Percentiles rank a stretch among this genome's conserved stretches.
Evolutionary conservation across 2,888 invertebrate species (phyloP).

Genomic region (Lochmaea capreae): DNA sequence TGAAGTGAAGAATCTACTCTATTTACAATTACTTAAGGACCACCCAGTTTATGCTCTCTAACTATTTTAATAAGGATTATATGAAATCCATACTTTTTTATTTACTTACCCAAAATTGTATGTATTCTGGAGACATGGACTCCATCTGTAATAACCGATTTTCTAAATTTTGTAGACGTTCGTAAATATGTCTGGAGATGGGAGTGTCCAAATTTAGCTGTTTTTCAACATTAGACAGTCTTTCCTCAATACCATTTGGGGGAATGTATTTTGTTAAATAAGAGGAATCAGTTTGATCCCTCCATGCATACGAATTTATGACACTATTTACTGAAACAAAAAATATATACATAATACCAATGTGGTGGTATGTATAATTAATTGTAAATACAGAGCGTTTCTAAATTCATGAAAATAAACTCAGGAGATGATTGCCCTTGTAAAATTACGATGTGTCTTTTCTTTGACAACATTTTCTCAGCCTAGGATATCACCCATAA

Average conservation of each 20-base stretch:
- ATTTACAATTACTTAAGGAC: too few species aligned
- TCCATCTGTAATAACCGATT: conserved; percentile 79
- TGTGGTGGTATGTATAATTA: background rate
- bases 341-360: background rate
- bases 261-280: conserved; percentile 66
- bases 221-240: conserved; percentile 74
- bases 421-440: too few species aligned
- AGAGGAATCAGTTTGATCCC: conserved; percentile 65
- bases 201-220: conserved; percentile 70
- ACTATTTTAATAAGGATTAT: too few species aligned
- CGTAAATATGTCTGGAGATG: conserved; percentile 74
- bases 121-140: conserved; percentile 84
- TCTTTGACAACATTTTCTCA: background rate
- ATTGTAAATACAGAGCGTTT: too few species aligned
- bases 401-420: background rate
- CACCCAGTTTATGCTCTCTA: too few species aligned
- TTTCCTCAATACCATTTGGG: conserved; percentile 73
- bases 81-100: too few species aligned
- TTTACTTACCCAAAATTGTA: conserved; percentile 72
- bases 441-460: background rate
- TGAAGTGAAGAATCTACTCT: too few species aligned
- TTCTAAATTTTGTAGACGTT: conserved; percentile 79
- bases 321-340: conserved; percentile 73
- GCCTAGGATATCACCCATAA: too few species aligned
- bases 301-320: conserved; percentile 74